Evolutionary conservation across 1,140 invertebrate species (phyloP).

Genomic region (Calycopis cecrops): DNA sequence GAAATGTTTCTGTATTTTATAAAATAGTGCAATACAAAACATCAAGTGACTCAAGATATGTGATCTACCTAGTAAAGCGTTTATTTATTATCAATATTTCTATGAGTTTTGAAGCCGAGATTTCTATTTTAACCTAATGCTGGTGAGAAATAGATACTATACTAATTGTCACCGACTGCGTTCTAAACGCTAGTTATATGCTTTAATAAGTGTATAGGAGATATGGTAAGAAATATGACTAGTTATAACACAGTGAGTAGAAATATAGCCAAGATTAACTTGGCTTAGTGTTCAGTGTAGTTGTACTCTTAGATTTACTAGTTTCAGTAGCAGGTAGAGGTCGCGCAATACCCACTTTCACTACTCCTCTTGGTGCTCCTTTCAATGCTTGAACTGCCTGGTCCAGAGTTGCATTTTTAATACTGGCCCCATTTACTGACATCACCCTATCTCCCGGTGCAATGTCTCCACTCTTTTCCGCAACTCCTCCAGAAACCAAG

Average conservation of each 20-base stretch:
- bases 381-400: constrained; percentile 93
- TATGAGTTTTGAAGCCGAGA: constrained; percentile 8
- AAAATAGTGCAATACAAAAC: constrained; percentile 47
- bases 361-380: constrained; percentile 87
- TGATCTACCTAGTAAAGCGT: constrained; percentile 60
- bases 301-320: constrained; percentile 63
- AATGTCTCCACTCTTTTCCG: constrained; percentile 90
- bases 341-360: constrained; percentile 81
- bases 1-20: constrained; percentile 2
- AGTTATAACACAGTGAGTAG: constrained; percentile 53
- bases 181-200: constrained; percentile 35
- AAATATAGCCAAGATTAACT: constrained; percentile 51
- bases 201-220: constrained; percentile 48
- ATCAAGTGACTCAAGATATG: constrained; percentile 39
- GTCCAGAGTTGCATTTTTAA: constrained; percentile 92
- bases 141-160: constrained; percentile 8
- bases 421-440: constrained; percentile 89
- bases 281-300: constrained; percentile 51
- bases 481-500: constrained; percentile 93
- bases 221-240: constrained; percentile 69
- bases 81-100: constrained; percentile 20
- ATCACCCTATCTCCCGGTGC: constrained; percentile 94
- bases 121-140: constrained; percentile 11
- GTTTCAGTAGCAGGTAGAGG: constrained; percentile 59
- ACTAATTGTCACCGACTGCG: constrained; percentile 9